Base-by-base conservation (phyloP, 2,113 vertebrate genomes). In the Lethenteron reissneri region DNA sequence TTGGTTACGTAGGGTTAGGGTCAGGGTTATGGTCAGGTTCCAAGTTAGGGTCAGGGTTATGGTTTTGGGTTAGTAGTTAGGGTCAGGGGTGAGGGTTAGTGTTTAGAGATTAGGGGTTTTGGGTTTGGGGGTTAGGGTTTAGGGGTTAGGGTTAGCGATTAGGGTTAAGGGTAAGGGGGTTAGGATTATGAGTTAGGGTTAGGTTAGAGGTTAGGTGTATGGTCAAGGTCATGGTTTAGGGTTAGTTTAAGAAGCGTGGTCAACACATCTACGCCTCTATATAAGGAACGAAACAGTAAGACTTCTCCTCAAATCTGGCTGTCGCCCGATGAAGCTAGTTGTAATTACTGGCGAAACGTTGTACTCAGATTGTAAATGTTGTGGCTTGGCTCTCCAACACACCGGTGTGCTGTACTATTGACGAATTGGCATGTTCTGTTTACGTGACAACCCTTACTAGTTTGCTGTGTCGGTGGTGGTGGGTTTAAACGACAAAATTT, bases 121-220 rank as follows among this genome's bases (percentile, higher is more conserved):
- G 69, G 69, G 21, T 70, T 11, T 21, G 69, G 15, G 21, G 14
- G 56, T 21, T 21, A 56, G 21, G 12, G 12, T 10, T 12, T 9
- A 41, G 21, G 56, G 69, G 69, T 21, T 70, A 41, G 56, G 69
- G 69, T 21, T 70, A 41, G 56, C 21, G 69, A 56, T 70, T 70
- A 70, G 12, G 2, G 69, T 70, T 70, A 70, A 56, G 69, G 69
- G 21, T 70, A 70, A 56, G 69, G 69, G 69, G 69, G 69, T 70
- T 70, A 70, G 69, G 69, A 56, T 70, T 70, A 70, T 9, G 69
- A 41, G 69, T 70, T 70, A 70, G 69, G 10, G 69, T 70, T 70
- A 70, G 69, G 69, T 10, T 70, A 41, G 56, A 56, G 69, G 69
- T 70, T 70, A 70, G 69, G 69, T 14, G 21, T n/a, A 70, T 21